Percentiles rank a stretch among this genome's conserved stretches.
phyloP scores from a whole-genome alignment of 2,113 vertebrate species.

The Mormyrus lacerda region DNA sequence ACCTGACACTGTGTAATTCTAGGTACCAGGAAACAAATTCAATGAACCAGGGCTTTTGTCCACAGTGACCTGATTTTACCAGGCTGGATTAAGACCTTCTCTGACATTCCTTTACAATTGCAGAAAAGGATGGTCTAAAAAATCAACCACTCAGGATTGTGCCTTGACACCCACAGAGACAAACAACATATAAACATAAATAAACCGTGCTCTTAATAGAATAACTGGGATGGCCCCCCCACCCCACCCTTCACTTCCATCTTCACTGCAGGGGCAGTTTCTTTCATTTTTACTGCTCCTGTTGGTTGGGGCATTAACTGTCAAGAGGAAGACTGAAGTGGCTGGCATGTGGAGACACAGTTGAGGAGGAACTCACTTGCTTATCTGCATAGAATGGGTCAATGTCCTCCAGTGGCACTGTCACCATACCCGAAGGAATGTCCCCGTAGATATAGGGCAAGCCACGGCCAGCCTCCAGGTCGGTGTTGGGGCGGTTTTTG shows the following conservation, averaged over 20 bases:
- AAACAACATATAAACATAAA: background rate
- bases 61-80: background rate
- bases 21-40: background rate
- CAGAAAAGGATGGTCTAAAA: background rate
- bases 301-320: background rate
- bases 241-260: background rate
- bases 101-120: background rate
- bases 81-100: background rate
- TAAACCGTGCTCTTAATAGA: background rate
- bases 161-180: background rate
- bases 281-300: background rate
- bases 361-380: constrained; percentile 80
- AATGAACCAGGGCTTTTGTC: background rate
- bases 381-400: constrained; percentile 92
- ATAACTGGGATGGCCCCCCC: background rate
- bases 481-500: constrained; percentile 86
- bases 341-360: background rate
- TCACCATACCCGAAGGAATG: constrained; percentile 71
- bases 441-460: constrained; percentile 98
- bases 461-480: constrained; percentile 93
- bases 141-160: background rate
- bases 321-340: background rate
- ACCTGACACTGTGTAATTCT: background rate
- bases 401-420: constrained; percentile 90
- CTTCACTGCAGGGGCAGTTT: background rate